A percentile compares a stretch with the other conserved stretches of the same genome.
These are phyloP conservation scores for Latrodectus hesperus DNA, from an alignment of 2,888 invertebrate genomes.

Conservation along the genomic window DNA sequence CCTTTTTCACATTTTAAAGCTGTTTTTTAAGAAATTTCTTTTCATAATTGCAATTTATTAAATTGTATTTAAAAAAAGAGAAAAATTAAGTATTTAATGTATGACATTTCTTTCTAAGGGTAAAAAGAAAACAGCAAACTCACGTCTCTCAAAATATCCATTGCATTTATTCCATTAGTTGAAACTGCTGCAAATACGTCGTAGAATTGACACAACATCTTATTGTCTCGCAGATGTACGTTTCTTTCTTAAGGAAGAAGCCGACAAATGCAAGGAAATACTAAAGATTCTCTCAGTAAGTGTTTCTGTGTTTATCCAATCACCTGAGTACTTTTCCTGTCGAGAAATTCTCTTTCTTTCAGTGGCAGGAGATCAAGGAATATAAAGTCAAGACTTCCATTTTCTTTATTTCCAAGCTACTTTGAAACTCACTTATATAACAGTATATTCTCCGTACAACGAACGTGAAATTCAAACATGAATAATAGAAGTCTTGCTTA, in stretches of 20 bases:
- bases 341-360: slow-evolving; percentile 33
- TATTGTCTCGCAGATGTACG: slow-evolving; percentile 26
- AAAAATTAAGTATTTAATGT: too few species aligned
- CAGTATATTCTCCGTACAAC: slow-evolving; percentile 10
- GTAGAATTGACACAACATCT: slow-evolving; percentile 45
- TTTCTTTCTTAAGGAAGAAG: slow-evolving; percentile 10
- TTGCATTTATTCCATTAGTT: neutral
- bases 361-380: slow-evolving; percentile 29
- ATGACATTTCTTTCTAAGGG: too few species aligned
- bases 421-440: slow-evolving; percentile 30
- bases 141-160: too few species aligned
- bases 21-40: too few species aligned
- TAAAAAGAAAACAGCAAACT: too few species aligned
- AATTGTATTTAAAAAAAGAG: too few species aligned
- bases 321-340: slow-evolving; percentile 59
- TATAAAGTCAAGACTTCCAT: slow-evolving; percentile 40
- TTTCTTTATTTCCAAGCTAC: slow-evolving; percentile 27
- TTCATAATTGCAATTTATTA: too few species aligned
- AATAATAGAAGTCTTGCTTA: slow-evolving; percentile 46
- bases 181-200: neutral
- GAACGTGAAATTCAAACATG: slow-evolving; percentile 40
- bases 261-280: slow-evolving; percentile 1
- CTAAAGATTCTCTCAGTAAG: slow-evolving; percentile 7
- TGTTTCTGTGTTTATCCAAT: slow-evolving; percentile 50
- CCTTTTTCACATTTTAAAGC: too few species aligned